Evolutionary conservation across 2,888 invertebrate species (phyloP), one percentile per base, ranked within the genome.

Genomic region (Caenorhabditis plicata): DNA sequence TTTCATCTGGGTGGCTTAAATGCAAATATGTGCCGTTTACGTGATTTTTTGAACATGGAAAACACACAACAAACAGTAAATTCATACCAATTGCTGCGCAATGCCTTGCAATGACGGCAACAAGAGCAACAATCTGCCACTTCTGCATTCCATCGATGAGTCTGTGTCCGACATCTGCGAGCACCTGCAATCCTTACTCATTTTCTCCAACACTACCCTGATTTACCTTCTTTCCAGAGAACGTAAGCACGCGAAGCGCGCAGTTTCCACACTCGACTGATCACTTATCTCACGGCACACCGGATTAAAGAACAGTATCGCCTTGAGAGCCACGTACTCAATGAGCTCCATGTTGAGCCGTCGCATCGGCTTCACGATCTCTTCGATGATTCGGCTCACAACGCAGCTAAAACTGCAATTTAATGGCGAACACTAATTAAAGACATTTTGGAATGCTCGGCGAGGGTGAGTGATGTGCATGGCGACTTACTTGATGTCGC

Each of bases 251-350:
- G 64, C 57, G 11, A 57, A 44, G 26, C 71, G 31, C 2, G 71
- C 66, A n/a, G 53, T 56, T 29, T 71, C 71, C 1, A 71, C 68
- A 13, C 45, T 31, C 1, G 54, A 52, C 13, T 53, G 47, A 38
- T 71, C 65, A 0, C 29, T 23, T 15, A 67, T 41, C 9, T 60
- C 68, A 27, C 66, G 35, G 26, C 61, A 51, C 94, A 95, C 91
- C 68, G 95, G 95, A 84, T 96, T 95, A 81, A 96, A 96, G 85
- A 96, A 96, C 47, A 96, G 92, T 81, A 96, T 90, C 45, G 95
- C 94, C 84, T 96, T 96, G 69, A 96, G 87, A 82, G 95, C 96
- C 49, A 95, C 93, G 83, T 94, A 91, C 84, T 96, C 96, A 0
- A 92, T 90, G 82, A 95, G 93, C 82, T 96, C 95, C 72, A 96